A percentile compares a stretch with the other conserved stretches of the same genome.
These are phyloP conservation scores for Echinarachnius parma DNA, from an alignment of 53 echinoderm and acorn worm species.

Conservation along the genomic window DNA sequence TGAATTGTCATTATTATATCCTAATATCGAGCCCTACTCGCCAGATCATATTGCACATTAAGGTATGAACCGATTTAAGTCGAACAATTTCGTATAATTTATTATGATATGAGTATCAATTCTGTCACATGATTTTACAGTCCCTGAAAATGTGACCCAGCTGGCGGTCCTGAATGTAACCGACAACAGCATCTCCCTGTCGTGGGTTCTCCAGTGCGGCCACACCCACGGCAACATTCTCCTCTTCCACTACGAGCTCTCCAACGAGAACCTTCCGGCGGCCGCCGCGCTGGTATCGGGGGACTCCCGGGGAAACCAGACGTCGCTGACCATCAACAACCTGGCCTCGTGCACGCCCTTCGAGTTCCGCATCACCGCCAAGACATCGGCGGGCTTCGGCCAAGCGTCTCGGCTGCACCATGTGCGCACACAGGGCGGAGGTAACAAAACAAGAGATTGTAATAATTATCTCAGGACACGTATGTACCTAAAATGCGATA, in stretches of 20 bases:
- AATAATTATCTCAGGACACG: no score
- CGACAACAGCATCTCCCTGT: slow-evolving; percentile 33
- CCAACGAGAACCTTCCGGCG: slow-evolving; percentile 27
- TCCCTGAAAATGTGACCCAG: slow-evolving; percentile 35
- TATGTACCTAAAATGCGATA: no score
- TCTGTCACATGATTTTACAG: no score
- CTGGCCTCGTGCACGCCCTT: slow-evolving; percentile 36
- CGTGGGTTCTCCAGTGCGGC: slow-evolving; percentile 34
- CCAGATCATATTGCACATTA: no score
- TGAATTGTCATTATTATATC: no score
- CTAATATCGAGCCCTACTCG: no score
- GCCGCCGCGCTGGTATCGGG: slow-evolving; percentile 20
- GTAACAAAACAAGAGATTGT: no score
- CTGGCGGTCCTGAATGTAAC: slow-evolving; percentile 8
- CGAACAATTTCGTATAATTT: no score
- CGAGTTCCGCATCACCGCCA: slow-evolving; percentile 36
- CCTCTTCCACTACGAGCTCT: slow-evolving; percentile 28
- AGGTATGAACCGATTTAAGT: no score
- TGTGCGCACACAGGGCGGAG: slow-evolving; percentile 30
- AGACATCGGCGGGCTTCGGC: slow-evolving; percentile 18
- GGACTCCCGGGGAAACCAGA: slow-evolving; percentile 23
- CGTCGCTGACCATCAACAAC: slow-evolving; percentile 27
- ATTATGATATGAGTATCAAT: no score
- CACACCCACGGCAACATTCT: slow-evolving; percentile 24
- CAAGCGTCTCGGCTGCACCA: neutral